Base-by-base conservation (phyloP, 64 coral and sea anemone species). In the Platygyra sinensis region DNA sequence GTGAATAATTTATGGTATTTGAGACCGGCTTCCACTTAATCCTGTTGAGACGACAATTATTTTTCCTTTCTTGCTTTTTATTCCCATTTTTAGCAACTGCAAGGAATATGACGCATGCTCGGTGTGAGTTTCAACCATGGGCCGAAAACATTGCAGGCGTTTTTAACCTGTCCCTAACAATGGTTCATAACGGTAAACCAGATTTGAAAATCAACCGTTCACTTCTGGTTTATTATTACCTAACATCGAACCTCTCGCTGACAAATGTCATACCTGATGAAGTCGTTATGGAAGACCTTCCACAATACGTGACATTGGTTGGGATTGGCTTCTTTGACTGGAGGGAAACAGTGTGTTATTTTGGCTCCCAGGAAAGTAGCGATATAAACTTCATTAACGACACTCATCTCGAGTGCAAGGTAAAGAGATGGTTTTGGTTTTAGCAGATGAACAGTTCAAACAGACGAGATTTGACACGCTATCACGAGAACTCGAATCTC, bases 281-380 rank as follows among this genome's bases (percentile, higher is more conserved):
- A 39, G 51, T 87, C 32, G 72, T 87, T 0, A 9, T 31, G 27
- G 73, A 22, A 12, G 86, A 74, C 8, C 39, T 87, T 11, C 71
- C 86, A 1, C 25, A 50, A 28, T 10, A 87, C 19, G 86, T 87
- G 20, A 75, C 22, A 2, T 30, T 87, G 12, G 10, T 7, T 6
- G 86, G 86, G 51, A 87, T 51, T n/a, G 73, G 86, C 9, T 75
- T 87, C 55, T 87, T 87, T 16, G 62, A 83, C 57, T 83, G 80
- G 80, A 51, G 4, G 10, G 86, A 87, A 69, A 73, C 50, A 7
- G 51, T 75, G 49, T 87, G 86, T 76, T 87, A 73, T 60, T 73
- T 75, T 62, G 72, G 72, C 6, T 32, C 49, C 52, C 49, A 59
- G 2, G 55, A 49, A 10, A 76, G 9, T 9, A 57, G 10, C 3